Conservation (phyloP, 92 coral and sea anemone genomes). For the Diadumene lineata region DNA sequence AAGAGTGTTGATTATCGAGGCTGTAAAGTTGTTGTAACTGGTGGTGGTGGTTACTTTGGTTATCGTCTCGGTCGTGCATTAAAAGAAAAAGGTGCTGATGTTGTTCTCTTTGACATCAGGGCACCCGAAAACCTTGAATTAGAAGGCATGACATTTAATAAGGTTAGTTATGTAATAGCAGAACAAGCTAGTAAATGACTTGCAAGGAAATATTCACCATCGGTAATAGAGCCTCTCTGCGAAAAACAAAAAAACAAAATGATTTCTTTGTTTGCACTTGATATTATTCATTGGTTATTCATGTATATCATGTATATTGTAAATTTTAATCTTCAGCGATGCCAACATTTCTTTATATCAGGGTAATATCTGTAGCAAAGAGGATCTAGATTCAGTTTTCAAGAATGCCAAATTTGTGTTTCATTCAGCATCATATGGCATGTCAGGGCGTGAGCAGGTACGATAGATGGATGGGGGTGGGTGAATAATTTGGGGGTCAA, state of each 20-base stretch:
- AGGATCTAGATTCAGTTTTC: slow-evolving; percentile 32
- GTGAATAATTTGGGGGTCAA: too few relatives aligned
- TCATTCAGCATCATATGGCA: slow-evolving; percentile 85
- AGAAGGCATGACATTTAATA: slow-evolving; percentile 40
- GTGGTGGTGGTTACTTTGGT: slow-evolving; percentile 86
- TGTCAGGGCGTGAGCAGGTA: slow-evolving; percentile 92
- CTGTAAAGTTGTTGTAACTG: slow-evolving; percentile 55
- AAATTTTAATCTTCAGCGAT: too few relatives aligned
- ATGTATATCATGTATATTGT: too few relatives aligned
- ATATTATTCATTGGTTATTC: not conserved
- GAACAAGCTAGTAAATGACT: not conserved
- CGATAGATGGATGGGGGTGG: too few relatives aligned
- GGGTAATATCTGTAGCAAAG: slow-evolving; percentile 53
- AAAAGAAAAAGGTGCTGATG: slow-evolving; percentile 61
- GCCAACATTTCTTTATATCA: too few relatives aligned
- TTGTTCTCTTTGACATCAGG: slow-evolving; percentile 61
- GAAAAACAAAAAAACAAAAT: not conserved
- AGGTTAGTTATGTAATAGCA: slow-evolving; percentile 34
- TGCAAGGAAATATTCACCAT: not conserved
- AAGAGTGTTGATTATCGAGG: slow-evolving; percentile 19
- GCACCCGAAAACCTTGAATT: slow-evolving; percentile 50
- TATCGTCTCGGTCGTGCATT: slow-evolving; percentile 62
- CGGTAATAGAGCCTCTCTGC: not conserved
- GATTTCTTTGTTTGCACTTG: not conserved
- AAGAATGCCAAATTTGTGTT: slow-evolving; percentile 50